A percentile compares a stretch with the other conserved stretches of the same genome.
Conservation (phyloP, 2,888 invertebrate species). For the Machimus atricapillus region DNA sequence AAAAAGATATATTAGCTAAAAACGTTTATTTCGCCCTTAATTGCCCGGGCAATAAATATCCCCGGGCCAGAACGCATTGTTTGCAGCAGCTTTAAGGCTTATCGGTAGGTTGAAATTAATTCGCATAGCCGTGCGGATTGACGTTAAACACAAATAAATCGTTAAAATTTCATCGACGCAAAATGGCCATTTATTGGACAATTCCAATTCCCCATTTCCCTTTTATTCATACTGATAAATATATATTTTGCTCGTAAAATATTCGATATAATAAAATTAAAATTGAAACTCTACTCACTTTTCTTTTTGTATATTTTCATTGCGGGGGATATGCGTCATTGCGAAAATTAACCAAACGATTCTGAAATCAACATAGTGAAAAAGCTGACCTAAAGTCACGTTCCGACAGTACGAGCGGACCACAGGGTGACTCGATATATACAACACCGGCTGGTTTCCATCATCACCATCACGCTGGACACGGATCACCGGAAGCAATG, state of each 20-base stretch:
- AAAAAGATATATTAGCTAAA: background rate
- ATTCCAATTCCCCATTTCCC: background rate
- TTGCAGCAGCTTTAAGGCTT: background rate
- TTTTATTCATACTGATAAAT: background rate
- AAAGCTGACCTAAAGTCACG: conserved; percentile 63
- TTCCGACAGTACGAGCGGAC: conserved; percentile 65
- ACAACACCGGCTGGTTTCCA: conserved; percentile 65
- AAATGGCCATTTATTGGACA: background rate
- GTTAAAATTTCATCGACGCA: background rate
- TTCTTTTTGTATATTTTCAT: conserved; percentile 3
- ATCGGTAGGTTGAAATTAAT: conserved; percentile 18
- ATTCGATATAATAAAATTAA: background rate
- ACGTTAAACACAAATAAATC: conserved; percentile 32
- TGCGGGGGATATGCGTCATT: background rate
- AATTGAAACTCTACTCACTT: background rate
- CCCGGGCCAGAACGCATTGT: background rate
- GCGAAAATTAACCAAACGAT: background rate
- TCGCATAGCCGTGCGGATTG: background rate
- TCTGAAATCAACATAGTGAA: conserved; percentile 54
- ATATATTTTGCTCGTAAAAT: background rate
- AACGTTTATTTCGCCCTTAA: background rate
- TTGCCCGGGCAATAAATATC: background rate
- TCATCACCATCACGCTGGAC: conserved; percentile 56
- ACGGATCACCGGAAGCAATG: conserved; percentile 77
- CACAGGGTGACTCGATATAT: conserved; percentile 79